A percentile compares a stretch with the other conserved stretches of the same genome.
Evolutionary conservation across 1,140 invertebrate genomes (phyloP).

Genomic region (Drosophila willistoni): DNA sequence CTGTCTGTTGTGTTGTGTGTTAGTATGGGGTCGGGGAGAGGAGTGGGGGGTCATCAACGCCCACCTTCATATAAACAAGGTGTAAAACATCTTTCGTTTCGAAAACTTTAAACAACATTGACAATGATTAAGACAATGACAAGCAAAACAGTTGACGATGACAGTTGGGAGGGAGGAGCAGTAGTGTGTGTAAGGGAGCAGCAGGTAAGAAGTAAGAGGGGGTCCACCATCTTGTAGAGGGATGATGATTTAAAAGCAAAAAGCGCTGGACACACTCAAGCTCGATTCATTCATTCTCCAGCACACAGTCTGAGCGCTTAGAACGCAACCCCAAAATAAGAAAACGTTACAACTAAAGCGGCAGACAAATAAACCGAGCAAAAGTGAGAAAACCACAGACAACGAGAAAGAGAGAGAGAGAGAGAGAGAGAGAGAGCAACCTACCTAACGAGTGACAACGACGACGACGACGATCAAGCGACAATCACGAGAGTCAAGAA

Average conservation of each 20-base stretch:
- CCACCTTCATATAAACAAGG: slow-evolving; percentile 4
- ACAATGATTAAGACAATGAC: slow-evolving; percentile 19
- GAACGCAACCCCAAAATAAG: slow-evolving; percentile 54
- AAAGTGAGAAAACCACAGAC: slow-evolving; percentile 11
- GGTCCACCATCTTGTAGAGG: slow-evolving; percentile 7
- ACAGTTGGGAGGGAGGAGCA: not conserved
- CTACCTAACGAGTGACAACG: slow-evolving; percentile 12
- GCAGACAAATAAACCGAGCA: slow-evolving; percentile 28
- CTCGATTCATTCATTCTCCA: slow-evolving; percentile 73
- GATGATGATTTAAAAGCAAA: slow-evolving; percentile 69
- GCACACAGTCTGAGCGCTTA: slow-evolving; percentile 70
- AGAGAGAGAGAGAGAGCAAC: not conserved
- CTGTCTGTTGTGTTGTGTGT: not conserved
- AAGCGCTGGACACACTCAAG: slow-evolving; percentile 49
- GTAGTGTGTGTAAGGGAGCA: not conserved
- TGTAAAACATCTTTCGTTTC: slow-evolving; percentile 10
- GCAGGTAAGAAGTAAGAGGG: slow-evolving; percentile 15
- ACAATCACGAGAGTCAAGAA: slow-evolving; percentile 22
- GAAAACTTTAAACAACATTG: not conserved
- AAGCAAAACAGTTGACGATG: slow-evolving; percentile 15
- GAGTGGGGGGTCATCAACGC: not conserved
- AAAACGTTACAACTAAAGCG: slow-evolving; percentile 15
- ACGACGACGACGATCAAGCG: slow-evolving; percentile 2
- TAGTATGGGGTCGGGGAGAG: too few relatives aligned
- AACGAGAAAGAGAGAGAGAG: slow-evolving; percentile 1